phyloP scores from a whole-genome alignment of 64 coral and sea anemone species.

The Astreopora myriophthalma region DNA sequence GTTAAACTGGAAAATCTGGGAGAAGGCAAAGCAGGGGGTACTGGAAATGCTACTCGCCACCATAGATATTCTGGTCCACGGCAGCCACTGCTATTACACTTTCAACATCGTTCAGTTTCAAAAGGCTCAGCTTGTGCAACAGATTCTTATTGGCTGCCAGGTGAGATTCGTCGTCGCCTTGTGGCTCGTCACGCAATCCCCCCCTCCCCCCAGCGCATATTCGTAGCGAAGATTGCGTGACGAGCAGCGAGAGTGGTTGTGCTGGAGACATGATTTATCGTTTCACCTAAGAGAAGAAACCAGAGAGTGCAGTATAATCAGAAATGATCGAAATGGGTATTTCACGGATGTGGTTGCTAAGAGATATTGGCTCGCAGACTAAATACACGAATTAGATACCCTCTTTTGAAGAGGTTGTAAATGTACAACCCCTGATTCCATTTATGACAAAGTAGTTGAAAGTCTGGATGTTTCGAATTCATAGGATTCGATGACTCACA shows the following conservation, averaged over 20 bases:
- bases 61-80: constrained; percentile 86
- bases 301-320: too few species aligned
- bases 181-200: neutral
- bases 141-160: constrained; percentile 96
- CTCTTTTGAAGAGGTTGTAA: too few species aligned
- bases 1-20: constrained; percentile 97
- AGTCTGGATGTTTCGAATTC: too few species aligned
- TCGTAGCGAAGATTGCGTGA: neutral
- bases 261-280: neutral
- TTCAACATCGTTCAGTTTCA: constrained; percentile 96
- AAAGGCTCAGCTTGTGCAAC: constrained; percentile 83
- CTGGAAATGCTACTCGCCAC: constrained; percentile 91
- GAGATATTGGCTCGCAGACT: too few species aligned
- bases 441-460: too few species aligned
- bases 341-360: too few species aligned
- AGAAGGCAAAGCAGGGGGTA: constrained; percentile 72
- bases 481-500: too few species aligned
- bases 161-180: neutral
- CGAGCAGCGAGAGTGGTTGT: neutral
- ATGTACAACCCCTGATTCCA: too few species aligned
- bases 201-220: neutral
- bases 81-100: constrained; percentile 78
- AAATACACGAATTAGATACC: too few species aligned
- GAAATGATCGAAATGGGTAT: too few species aligned
- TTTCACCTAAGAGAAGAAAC: neutral